phyloP scores from a whole-genome alignment of 2,113 vertebrate species.

The Alethe castanea region DNA sequence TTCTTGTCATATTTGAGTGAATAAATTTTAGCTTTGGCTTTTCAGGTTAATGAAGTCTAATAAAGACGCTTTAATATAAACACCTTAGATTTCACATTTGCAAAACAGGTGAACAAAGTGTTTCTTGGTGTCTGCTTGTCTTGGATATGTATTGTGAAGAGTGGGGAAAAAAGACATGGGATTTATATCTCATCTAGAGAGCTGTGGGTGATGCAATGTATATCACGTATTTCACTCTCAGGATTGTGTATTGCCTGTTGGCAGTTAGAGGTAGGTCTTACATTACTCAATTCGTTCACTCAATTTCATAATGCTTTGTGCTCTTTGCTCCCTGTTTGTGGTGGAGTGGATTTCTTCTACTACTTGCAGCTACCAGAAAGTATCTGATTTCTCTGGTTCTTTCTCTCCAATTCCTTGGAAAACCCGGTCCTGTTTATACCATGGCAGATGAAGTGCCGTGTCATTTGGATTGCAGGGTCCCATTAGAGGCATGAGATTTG shows the following conservation, averaged over 20 bases:
- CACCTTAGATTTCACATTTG: background rate
- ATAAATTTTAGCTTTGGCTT: background rate
- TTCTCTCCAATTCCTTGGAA: background rate
- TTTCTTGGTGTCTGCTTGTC: background rate
- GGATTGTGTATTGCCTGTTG: background rate
- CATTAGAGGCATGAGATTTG: background rate
- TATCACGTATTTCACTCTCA: conserved; percentile 1
- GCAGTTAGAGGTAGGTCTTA: background rate
- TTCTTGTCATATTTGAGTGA: background rate
- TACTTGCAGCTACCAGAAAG: background rate
- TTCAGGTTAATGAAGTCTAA: background rate
- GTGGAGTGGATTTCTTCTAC: background rate
- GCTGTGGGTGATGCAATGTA: conserved; percentile 36
- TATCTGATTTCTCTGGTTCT: background rate
- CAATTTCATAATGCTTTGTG: conserved; percentile 38
- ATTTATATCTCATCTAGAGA: background rate
- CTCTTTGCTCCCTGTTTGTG: background rate
- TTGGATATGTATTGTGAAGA: background rate
- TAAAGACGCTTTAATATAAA: background rate
- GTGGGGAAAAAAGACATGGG: background rate
- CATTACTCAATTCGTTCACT: background rate
- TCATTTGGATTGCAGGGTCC: background rate
- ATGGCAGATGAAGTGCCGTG: background rate
- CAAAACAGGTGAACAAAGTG: background rate
- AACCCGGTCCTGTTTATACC: background rate